Percentiles rank a stretch among this genome's conserved stretches.
phyloP scores from a whole-genome alignment of 37 sponge, comb jelly and placozoan genomes.

The Tethya wilhelma region DNA sequence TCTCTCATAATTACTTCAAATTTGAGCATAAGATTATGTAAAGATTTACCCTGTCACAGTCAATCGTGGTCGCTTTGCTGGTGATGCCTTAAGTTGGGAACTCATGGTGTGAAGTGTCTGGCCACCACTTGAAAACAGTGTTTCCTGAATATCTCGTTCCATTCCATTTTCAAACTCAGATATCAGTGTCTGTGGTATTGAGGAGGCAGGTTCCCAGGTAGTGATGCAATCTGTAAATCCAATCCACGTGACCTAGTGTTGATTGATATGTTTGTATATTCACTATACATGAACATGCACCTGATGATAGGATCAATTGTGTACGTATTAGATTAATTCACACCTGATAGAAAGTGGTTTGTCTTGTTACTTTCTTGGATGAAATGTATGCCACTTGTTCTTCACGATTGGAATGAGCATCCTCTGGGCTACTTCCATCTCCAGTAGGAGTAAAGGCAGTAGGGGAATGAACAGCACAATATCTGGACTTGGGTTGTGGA shows the following conservation, averaged over 20 bases:
- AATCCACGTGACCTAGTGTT: slow-evolving; percentile 15
- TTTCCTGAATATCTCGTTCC: background rate
- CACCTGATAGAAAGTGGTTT: slow-evolving; percentile 27
- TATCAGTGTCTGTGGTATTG: slow-evolving; percentile 3
- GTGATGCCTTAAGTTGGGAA: too few species aligned
- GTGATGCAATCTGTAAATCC: background rate
- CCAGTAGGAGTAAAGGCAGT: too few species aligned
- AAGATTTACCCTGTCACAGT: too few species aligned
- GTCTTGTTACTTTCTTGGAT: slow-evolving; percentile 19
- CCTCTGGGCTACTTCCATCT: too few species aligned
- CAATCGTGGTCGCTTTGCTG: background rate
- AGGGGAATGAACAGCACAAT: background rate
- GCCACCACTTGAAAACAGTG: background rate
- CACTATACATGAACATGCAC: background rate
- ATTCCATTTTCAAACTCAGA: slow-evolving; percentile 18
- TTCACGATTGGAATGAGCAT: too few species aligned
- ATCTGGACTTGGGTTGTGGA: background rate
- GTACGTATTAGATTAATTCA: background rate
- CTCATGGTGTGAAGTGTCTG: slow-evolving; percentile 25
- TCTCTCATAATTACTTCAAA: too few species aligned
- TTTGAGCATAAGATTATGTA: background rate
- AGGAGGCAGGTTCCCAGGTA: slow-evolving; percentile 23
- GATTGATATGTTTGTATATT: background rate
- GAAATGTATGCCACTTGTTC: too few species aligned
- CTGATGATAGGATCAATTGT: background rate